A percentile compares a stretch with the other conserved stretches of the same genome.
phyloP scores from a whole-genome alignment of 1,140 invertebrate genomes.

The Polypedilum vanderplanki region DNA sequence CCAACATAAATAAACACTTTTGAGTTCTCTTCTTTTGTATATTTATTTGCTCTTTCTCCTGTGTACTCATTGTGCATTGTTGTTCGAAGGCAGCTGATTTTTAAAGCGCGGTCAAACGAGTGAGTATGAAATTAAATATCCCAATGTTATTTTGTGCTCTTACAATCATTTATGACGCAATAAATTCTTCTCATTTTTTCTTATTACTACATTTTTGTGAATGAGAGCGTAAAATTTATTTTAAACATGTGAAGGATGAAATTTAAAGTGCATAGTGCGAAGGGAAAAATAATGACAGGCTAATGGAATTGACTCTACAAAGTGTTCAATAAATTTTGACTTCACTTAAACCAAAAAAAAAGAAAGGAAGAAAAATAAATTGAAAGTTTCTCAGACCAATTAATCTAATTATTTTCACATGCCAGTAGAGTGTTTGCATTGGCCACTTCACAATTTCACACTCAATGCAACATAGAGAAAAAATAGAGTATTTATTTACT shows the following conservation, averaged over 20 bases:
- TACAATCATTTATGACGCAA: neutral
- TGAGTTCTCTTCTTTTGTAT: neutral
- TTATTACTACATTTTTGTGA: neutral
- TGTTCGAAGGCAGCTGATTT: neutral
- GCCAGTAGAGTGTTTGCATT: no score
- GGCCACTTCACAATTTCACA: no score
- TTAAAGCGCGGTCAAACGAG: neutral
- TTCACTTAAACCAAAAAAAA: no score
- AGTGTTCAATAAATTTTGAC: no score
- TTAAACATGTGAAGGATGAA: neutral
- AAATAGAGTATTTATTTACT: no score
- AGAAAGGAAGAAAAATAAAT: no score
- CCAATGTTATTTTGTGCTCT: neutral
- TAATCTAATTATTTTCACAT: no score
- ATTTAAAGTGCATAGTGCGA: no score
- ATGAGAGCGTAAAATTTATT: neutral
- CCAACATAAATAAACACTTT: slow-evolving; percentile 19
- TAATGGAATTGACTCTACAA: no score
- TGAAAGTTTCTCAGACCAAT: no score
- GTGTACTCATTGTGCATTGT: slow-evolving; percentile 7
- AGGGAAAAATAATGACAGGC: no score
- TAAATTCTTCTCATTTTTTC: slow-evolving; percentile 16
- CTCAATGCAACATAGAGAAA: no score
- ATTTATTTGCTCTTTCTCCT: neutral
- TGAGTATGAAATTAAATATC: slow-evolving; percentile 9